Conservation (phyloP, 2,888 invertebrate genomes). For the Nomada fabriciana region DNA sequence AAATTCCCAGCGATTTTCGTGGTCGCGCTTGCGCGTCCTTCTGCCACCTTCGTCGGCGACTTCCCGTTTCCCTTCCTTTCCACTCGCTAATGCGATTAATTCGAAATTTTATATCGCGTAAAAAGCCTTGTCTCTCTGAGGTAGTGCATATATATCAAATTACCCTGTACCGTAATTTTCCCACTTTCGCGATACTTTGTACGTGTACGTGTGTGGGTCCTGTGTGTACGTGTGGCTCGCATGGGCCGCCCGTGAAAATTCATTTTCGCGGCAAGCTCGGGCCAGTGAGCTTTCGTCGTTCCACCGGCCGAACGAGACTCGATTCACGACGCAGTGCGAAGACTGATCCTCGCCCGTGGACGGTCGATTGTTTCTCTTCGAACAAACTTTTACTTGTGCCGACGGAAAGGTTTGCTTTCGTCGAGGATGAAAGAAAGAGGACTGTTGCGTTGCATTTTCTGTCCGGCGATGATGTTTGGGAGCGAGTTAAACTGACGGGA, state of each 20-base stretch:
- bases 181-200: constrained; percentile 27
- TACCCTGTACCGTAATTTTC: constrained; percentile 57
- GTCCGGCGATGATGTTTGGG: too few species aligned
- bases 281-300: constrained; percentile 1
- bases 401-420: too few species aligned
- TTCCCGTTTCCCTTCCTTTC: constrained; percentile 16
- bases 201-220: constrained; percentile 4
- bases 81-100: constrained; percentile 48
- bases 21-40: constrained; percentile 31
- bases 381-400: too few species aligned
- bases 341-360: background rate
- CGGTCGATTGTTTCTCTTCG: background rate
- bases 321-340: background rate
- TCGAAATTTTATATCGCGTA: constrained; percentile 52
- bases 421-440: too few species aligned
- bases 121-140: constrained; percentile 55
- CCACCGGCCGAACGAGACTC: background rate
- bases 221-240: background rate
- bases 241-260: constrained; percentile 11
- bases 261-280: constrained; percentile 3
- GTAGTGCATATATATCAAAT: constrained; percentile 52
- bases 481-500: too few species aligned
- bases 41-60: constrained; percentile 3
- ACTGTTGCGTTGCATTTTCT: too few species aligned
- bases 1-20: constrained; percentile 28